These are phyloP conservation scores for Ladona fulva DNA, from an alignment of 1,140 invertebrate genomes.

Conservation along the genomic window DNA sequence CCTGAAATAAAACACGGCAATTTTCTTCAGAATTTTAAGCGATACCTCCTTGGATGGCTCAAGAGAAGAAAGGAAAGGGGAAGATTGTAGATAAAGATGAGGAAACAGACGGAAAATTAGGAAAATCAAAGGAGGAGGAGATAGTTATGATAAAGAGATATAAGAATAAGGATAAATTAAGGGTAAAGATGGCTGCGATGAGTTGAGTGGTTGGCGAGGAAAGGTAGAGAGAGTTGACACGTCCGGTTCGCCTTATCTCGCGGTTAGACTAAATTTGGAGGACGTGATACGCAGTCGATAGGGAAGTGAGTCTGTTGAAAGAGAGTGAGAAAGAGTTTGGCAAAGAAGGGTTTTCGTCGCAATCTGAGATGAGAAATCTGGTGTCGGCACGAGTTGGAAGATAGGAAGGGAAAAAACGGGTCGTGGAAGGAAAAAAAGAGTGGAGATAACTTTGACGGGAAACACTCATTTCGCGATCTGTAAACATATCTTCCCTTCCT, in stretches of 20 bases:
- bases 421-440: neutral
- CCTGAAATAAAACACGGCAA: no score
- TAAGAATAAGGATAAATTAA: neutral
- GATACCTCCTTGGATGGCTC: no score
- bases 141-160: neutral
- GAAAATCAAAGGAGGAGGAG: neutral
- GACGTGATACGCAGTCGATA: neutral
- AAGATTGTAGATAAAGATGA: neutral
- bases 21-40: no score
- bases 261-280: neutral
- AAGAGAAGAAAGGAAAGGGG: no score
- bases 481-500: neutral
- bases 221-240: neutral
- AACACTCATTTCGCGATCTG: neutral
- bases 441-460: neutral
- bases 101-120: neutral
- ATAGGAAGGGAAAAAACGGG: neutral
- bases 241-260: neutral
- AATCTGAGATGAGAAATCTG: neutral
- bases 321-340: neutral
- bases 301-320: neutral
- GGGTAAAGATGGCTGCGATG: neutral
- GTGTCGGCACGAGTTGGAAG: neutral
- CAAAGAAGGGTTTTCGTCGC: conserved; percentile 3
- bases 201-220: neutral